Evolutionary conservation across 2,888 invertebrate species (phyloP).

Genomic region (Plebejus melissa): DNA sequence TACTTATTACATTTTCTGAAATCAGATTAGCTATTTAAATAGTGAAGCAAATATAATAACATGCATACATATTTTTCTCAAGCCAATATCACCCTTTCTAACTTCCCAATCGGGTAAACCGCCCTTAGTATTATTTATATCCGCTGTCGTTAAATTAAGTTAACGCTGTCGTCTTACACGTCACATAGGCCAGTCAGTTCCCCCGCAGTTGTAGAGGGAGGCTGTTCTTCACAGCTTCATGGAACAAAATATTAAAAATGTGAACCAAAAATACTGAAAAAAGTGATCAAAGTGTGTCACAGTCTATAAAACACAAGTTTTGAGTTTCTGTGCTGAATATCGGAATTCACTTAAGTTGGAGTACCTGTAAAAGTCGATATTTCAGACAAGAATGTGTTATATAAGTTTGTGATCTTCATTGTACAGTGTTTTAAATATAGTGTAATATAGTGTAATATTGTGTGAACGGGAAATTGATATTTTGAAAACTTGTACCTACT

Average conservation of each 20-base stretch:
- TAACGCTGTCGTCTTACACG: neutral
- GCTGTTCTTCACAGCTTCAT: neutral
- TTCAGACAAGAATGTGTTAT: conserved; percentile 13
- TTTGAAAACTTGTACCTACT: neutral
- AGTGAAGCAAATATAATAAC: too few species aligned
- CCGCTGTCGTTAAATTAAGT: conserved; percentile 4
- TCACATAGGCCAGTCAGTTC: conserved; percentile 9
- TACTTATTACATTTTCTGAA: too few species aligned
- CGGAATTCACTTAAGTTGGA: conserved; percentile 3
- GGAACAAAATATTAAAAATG: neutral
- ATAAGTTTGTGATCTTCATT: neutral
- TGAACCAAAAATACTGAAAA: neutral
- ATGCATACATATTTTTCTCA: too few species aligned
- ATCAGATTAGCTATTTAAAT: too few species aligned
- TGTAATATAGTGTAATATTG: neutral
- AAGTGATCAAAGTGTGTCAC: neutral
- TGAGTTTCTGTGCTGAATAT: neutral
- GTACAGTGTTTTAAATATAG: neutral
- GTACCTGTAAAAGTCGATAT: conserved; percentile 10
- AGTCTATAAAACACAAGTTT: neutral
- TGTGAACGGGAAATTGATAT: neutral
- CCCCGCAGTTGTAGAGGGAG: neutral
- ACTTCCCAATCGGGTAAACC: neutral
- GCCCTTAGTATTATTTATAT: neutral
- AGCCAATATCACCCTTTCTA: neutral